Base-by-base conservation (phyloP, 2,888 invertebrate genomes). In the Blomia tropicalis region DNA sequence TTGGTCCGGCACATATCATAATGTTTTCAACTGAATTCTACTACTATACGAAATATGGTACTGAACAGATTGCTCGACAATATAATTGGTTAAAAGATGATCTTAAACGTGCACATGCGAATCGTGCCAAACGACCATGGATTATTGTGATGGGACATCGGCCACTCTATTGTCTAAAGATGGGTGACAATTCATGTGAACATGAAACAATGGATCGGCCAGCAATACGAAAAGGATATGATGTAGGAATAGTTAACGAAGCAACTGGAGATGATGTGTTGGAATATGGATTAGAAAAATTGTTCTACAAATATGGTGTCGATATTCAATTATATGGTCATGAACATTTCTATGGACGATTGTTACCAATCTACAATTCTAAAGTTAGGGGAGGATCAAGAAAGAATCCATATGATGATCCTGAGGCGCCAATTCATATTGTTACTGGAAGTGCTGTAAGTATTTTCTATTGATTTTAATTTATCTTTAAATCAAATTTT, bases 291-390 rank as follows among this genome's bases (percentile, higher is more conserved):
- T 74, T 96, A 67, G 96, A 96, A 75, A 79, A 86, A 14, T 75
- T 96, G 22, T 84, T 96, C 70, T 83, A 83, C 72, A 77, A 86
- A 67, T 82, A 85, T 73, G 90, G 89, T 51, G 96, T 98, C 22
- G 96, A 98, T 77, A 74, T 96, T 62, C 83, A 83, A 72, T 77
- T 98, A 58, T 95, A 92, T 89, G 96, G 95, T 0, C 96, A 98
- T 73, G 95, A 98, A 74, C 96, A 96, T 76, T 87, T 88, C 41
- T 98, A 95, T 74, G 95, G 96, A 75, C 79, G 96, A 60, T 77
- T 90, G 63, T 95, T 87, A 86, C 96, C 96, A 1, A 80, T 95
- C 65, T 96, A 87, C 75, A 81, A 96, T 74, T 81, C 83, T 69
- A 78, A 72, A 66, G 76, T 71, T 27, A 19, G 25, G 27, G 44